These are phyloP conservation scores for Drosophila funebris DNA, from an alignment of 1,140 invertebrate species.

Conservation along the genomic window DNA sequence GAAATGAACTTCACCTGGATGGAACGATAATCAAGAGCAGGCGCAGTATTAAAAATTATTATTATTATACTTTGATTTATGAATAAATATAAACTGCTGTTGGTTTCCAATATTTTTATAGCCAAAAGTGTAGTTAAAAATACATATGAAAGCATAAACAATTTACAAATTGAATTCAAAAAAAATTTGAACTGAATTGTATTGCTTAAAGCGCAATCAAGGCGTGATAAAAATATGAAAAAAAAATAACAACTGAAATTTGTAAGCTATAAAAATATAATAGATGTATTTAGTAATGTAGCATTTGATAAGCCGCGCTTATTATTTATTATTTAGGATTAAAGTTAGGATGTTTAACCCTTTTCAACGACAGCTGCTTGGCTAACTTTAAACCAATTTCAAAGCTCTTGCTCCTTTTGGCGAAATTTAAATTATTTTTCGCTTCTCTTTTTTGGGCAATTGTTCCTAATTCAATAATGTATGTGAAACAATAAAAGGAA, in stretches of 20 bases:
- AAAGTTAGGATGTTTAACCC: neutral
- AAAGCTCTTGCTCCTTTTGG: neutral
- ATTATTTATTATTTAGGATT: slow-evolving; percentile 12
- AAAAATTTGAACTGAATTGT: neutral
- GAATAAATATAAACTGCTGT: slow-evolving; percentile 20
- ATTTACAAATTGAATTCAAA: neutral
- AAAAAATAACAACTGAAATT: no score
- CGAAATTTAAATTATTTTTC: slow-evolving; percentile 13
- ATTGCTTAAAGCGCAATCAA: neutral
- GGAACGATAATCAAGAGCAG: slow-evolving; percentile 13
- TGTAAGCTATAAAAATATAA: no score
- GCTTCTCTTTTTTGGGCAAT: slow-evolving; percentile 12
- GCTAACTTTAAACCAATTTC: no score
- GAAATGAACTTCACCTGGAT: slow-evolving; percentile 37
- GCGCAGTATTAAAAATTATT: slow-evolving; percentile 31
- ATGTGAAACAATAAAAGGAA: slow-evolving; percentile 9
- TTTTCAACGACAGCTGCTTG: neutral
- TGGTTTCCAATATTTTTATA: slow-evolving; percentile 21
- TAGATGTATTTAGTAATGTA: no score
- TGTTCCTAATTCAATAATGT: slow-evolving; percentile 70
- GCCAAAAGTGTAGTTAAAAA: slow-evolving; percentile 18
- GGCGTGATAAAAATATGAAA: neutral
- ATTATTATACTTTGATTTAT: slow-evolving; percentile 55
- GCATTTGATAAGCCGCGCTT: no score
- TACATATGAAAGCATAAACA: slow-evolving; percentile 9